Base-by-base conservation (phyloP, 2,797 vertebrate species). In the Acanthurus lineatus region DNA sequence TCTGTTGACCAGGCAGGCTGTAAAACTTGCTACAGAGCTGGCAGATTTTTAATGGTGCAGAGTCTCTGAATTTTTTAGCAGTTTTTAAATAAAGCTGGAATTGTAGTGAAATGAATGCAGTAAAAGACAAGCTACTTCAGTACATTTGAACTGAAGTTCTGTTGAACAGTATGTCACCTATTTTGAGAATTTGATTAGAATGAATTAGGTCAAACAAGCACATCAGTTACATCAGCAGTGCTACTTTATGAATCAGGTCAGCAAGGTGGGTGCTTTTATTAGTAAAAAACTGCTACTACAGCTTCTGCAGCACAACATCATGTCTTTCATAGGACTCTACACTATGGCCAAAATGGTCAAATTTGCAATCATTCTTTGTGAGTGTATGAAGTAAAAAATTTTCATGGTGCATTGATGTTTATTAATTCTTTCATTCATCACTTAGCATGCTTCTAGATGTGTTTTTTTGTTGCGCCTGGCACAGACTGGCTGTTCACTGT, bases 21-120 rank as follows among this genome's bases (percentile, higher is more conserved):
- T 59, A 59, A 73, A 69, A 71, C 19, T 42, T 40, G 62, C 79
- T 45, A 53, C 76, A 63, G 63, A 76, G 66, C 51, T 48, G 62
- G 10, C 22, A 54, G 1, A 11, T 56, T 42, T 19, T 28, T 45
- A 64, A 9, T 44, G 49, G 22, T 35, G 17, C 38, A 60, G 15
- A 64, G 51, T 42, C 12, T 32, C 2, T 8, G 35, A 20, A 22
- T 14, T 25, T 25, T 52, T 40, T 32, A 32, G 4, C 28, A 32
- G 28, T 32, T 32, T 32, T 32, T 32, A 32, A 32, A 32, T 32
- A 32, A 32, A 32, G 4, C 28, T 32, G 28, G 28, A 4, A 32
- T 32, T 32, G 28, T 32, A 32, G 28, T 4, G 28, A 32, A 32
- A 32, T 32, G 28, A 28, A 38, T 51, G 12, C 17, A 48, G 40